Conservation (phyloP, 2,888 invertebrate genomes). For the Zaprionus lineosus region DNA sequence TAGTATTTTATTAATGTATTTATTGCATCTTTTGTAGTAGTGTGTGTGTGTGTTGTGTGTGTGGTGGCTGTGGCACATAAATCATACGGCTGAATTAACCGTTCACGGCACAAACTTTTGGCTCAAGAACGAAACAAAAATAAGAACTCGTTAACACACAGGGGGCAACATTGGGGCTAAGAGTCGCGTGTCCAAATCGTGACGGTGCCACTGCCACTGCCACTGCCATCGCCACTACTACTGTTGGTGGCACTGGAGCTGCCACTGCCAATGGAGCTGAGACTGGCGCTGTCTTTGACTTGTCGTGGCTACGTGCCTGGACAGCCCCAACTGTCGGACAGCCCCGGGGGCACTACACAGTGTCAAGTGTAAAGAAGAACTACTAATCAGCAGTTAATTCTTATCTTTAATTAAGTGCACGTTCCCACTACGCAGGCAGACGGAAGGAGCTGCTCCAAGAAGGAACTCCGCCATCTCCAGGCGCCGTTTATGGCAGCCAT, state of each 20-base stretch:
- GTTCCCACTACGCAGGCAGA: constrained; percentile 69
- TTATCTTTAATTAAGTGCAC: constrained; percentile 82
- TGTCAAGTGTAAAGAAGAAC: constrained; percentile 80
- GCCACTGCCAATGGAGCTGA: constrained; percentile 3
- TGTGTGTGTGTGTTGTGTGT: too few relatives aligned
- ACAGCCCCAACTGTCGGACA: constrained; percentile 39
- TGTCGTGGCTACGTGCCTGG: constrained; percentile 60
- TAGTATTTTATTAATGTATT: constrained; percentile 25
- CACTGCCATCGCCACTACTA: constrained; percentile 6
- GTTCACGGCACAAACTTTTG: constrained; percentile 53
- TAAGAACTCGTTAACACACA: constrained; percentile 70
- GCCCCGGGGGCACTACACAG: constrained; percentile 41
- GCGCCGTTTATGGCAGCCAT: constrained; percentile 64
- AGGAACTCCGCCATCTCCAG: not conserved
- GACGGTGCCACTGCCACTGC: constrained; percentile 7
- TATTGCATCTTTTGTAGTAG: constrained; percentile 38
- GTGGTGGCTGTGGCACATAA: too few relatives aligned
- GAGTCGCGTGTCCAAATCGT: constrained; percentile 27
- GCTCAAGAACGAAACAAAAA: constrained; percentile 60
- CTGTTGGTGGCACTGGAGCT: too few relatives aligned
- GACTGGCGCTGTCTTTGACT: constrained; percentile 25
- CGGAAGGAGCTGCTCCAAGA: constrained; percentile 17
- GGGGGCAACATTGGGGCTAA: too few relatives aligned
- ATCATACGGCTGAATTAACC: constrained; percentile 73
- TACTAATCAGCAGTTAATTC: constrained; percentile 82